Conservation (phyloP, 1,140 invertebrate genomes). For the Macrostomum lignano region DNA sequence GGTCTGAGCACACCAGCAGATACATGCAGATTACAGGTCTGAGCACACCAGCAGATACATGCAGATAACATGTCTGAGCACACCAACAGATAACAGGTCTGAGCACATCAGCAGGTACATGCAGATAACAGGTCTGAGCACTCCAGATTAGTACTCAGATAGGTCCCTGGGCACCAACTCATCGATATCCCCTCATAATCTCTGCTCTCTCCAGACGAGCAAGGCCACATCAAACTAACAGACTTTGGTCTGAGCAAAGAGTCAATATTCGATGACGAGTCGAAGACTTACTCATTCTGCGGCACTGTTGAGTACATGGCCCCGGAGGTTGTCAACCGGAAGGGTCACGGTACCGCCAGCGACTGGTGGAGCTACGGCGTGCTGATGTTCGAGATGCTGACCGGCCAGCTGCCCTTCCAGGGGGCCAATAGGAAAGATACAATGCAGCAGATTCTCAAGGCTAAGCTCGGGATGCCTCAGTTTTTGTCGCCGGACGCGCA, state of each 20-base stretch:
- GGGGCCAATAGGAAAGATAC: no score
- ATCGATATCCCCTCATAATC: no score
- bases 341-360: slow-evolving; percentile 82
- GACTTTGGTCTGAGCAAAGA: slow-evolving; percentile 84
- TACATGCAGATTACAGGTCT: no score
- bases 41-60: no score
- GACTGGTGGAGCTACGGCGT: slow-evolving; percentile 99
- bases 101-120: no score
- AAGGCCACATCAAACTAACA: slow-evolving; percentile 81
- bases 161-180: no score
- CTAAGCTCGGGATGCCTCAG: slow-evolving; percentile 82
- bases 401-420: background rate
- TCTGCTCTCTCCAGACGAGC: no score
- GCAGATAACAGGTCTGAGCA: no score
- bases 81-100: no score
- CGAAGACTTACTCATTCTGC: slow-evolving; percentile 74
- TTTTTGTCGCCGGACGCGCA: slow-evolving; percentile 81
- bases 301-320: slow-evolving; percentile 57
- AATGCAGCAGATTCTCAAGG: slow-evolving; percentile 33
- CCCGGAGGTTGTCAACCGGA: slow-evolving; percentile 38
- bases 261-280: slow-evolving; percentile 37
- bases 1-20: no score
- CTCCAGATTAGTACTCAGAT: no score
- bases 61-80: no score
- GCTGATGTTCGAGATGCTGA: slow-evolving; percentile 82